Evolutionary conservation across 2,888 invertebrate genomes (phyloP), one percentile per base, ranked within the genome.

Genomic region (Hydropsyche betteni): DNA sequence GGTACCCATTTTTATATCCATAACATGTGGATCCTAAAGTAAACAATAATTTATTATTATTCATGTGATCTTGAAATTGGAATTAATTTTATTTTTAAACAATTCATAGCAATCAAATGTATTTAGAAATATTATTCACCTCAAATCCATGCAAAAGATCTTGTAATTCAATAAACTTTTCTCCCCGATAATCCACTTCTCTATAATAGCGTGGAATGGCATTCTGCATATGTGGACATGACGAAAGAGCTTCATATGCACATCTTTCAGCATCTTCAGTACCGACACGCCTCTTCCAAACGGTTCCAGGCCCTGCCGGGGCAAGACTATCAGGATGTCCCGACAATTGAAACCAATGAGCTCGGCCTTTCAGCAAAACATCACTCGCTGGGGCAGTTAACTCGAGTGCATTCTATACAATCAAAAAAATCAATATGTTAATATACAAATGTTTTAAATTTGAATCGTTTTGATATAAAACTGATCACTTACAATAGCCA

Each of bases 1-100:
- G 2, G 94, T 94, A 61, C 99, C 99, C 91, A 99, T 94, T 88
- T 99, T 99, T 78, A 99, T 93, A 84, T 99, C 99, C 92, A 99
- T 98, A 0, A 99, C 96, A 82, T 94, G 93, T 0, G 97, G 97
- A 85, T 98, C 94, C 82, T 88, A 85, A 36, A 81, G 82, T 75
- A 79, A 55, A 14, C 1, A 55, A 16, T 12, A 12, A 55, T 55
- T 55, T 55, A 55, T 55, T 2, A 10, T 44, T 44, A 44, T 8
- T 44, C 1, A 44, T 8, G 44, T 10, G 10, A 8, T 44, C 44
- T 44, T 44, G 2, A 52, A 52, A 52, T 12, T 2, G 24, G 1
- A 24, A 24, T 24, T 24, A 24, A 24, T 24, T 24, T 24, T 2
- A 24, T 2, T 24, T 24, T 24, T 2, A 24, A 24, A 24, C 2